These are phyloP conservation scores for Blomia tropicalis DNA, from an alignment of 2,888 invertebrate species.

Conservation along the genomic window DNA sequence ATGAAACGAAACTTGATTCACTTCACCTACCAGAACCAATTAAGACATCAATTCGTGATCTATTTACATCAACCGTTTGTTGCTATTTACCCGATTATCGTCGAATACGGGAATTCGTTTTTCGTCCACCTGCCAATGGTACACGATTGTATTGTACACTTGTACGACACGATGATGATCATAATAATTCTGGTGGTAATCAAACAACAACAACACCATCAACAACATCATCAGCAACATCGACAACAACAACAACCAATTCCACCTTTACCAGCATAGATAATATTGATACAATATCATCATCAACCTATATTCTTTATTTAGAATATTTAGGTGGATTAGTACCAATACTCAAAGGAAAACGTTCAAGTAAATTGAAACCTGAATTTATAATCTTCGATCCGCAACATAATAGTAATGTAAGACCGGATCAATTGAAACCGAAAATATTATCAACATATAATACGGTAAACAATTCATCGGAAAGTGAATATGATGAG, in stretches of 20 bases:
- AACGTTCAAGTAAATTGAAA: slow-evolving; percentile 83
- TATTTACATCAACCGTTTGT: slow-evolving; percentile 85
- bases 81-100: slow-evolving; percentile 83
- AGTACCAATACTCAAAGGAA: slow-evolving; percentile 85
- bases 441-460: not conserved
- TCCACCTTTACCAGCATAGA: not conserved
- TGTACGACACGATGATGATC: slow-evolving; percentile 77
- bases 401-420: slow-evolving; percentile 45
- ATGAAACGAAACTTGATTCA: slow-evolving; percentile 55
- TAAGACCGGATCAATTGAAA: not conserved
- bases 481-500: slow-evolving; percentile 22
- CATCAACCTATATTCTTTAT: slow-evolving; percentile 46
- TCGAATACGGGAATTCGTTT: slow-evolving; percentile 77
- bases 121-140: slow-evolving; percentile 65
- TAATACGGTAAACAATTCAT: not conserved
- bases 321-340: slow-evolving; percentile 88
- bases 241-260: not conserved
- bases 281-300: not conserved
- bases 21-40: slow-evolving; percentile 75
- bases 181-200: slow-evolving; percentile 26
- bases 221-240: not conserved
- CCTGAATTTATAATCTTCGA: slow-evolving; percentile 96
- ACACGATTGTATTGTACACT: slow-evolving; percentile 92
- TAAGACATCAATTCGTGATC: slow-evolving; percentile 62
- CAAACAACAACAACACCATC: not conserved